Evolutionary conservation across 2,888 invertebrate species (phyloP), one percentile per base, ranked within the genome.

Genomic region (Dicycla oo): DNA sequence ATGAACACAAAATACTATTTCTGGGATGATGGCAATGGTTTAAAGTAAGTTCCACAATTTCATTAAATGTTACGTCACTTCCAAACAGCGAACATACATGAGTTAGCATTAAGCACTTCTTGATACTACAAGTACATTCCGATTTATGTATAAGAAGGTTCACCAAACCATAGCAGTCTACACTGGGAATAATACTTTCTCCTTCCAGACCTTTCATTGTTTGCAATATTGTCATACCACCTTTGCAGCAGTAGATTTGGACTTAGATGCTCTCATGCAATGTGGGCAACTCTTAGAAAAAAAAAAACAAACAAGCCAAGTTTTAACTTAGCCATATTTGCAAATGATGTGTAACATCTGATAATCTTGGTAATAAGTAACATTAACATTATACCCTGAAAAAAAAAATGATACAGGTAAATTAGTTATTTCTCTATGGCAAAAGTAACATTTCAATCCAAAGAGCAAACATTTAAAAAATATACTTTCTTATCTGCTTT

Each of bases 1-100:
- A 98, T 99, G 97, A 98, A 99, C 93, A 98, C 99, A 3, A 99
- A 99, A 91, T 99, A 99, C 95, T 99, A 99, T 92, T 99, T 99
- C 96, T 99, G 99, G 98, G 99, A 99, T 96, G 99, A 99, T 96
- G 99, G 99, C 76, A 98, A 98, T 94, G 99, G 99, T 86, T 97
- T 99, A 65, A 98, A 97, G 98, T 99, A 96, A 97, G 97, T 94
- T 80, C 63, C 53, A 49, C 20, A 34, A 43, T 26, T 45, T 57
- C 0, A 49, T 75, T 69, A 0, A 13, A n/a, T 26, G 1, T 61
- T 13, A 69, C 3, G 11, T 58, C 49, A 38, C 7, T 26, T 45
- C 11, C 15, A 30, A 2, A n/a, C 8, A 69, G 6, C 18, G 1
- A 18, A 38, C 1, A 53, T 68, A 6, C 20, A 47, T 67, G 47